Evolutionary conservation across 2,888 invertebrate species (phyloP).

Genomic region (Athalia circularis): DNA sequence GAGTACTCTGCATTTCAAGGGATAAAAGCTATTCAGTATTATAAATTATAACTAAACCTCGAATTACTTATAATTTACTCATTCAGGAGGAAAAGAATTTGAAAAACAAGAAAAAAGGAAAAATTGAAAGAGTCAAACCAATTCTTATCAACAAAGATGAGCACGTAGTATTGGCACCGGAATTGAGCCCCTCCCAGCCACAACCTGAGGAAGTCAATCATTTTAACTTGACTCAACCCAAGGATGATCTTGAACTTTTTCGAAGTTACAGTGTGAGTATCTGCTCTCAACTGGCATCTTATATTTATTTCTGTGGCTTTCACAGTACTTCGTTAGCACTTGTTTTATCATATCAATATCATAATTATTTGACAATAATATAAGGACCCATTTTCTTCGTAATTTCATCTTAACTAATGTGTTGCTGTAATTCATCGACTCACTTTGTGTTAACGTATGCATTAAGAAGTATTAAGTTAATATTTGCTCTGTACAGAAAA

Average conservation of each 20-base stretch:
- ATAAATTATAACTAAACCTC: neutral
- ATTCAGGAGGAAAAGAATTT: constrained; percentile 57
- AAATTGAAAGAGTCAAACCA: constrained; percentile 84
- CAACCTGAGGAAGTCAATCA: constrained; percentile 78
- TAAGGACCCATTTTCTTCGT: too few species aligned
- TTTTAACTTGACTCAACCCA: constrained; percentile 87
- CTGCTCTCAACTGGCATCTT: constrained; percentile 16
- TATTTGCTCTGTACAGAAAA: neutral
- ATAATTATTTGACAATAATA: too few species aligned
- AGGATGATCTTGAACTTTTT: constrained; percentile 83
- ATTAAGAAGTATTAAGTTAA: neutral
- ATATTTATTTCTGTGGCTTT: neutral
- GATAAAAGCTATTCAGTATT: neutral
- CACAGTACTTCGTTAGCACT: neutral
- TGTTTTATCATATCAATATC: constrained; percentile 2
- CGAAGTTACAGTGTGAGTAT: constrained; percentile 75
- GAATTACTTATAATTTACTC: constrained; percentile 6
- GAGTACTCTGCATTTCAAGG: neutral
- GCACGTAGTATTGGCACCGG: constrained; percentile 74
- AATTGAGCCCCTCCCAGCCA: constrained; percentile 71
- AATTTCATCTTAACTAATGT: too few species aligned
- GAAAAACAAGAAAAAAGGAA: constrained; percentile 81
- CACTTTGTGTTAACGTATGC: too few species aligned
- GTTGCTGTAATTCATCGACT: too few species aligned
- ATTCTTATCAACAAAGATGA: constrained; percentile 86